phyloP scores from a whole-genome alignment of 1,140 invertebrate genomes.

The Geopemphigus sp. region DNA sequence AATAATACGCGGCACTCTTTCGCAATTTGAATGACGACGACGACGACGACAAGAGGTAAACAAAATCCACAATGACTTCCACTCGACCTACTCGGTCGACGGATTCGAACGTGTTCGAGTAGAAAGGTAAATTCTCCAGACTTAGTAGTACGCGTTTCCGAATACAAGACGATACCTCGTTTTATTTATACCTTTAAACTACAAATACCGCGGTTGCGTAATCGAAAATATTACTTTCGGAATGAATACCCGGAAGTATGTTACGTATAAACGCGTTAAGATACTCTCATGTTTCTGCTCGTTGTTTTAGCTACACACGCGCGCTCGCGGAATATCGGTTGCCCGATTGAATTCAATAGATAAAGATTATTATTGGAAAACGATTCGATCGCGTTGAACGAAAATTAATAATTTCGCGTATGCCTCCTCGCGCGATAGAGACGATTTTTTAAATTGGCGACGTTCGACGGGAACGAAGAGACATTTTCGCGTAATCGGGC shows the following conservation, averaged over 20 bases:
- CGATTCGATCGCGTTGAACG: too few relatives aligned
- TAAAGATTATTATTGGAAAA: too few relatives aligned
- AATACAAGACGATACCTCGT: not conserved
- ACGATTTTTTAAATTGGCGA: too few relatives aligned
- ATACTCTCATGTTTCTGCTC: too few relatives aligned
- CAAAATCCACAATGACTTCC: constrained; percentile 19
- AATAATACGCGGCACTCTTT: not conserved
- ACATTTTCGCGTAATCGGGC: too few relatives aligned
- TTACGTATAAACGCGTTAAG: not conserved
- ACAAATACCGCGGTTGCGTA: not conserved
- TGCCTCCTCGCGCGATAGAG: too few relatives aligned
- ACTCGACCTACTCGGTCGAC: constrained; percentile 19
- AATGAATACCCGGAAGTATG: not conserved
- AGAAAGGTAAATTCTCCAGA: constrained; percentile 11
- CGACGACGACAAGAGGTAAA: constrained; percentile 5
- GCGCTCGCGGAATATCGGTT: not conserved
- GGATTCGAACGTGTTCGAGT: constrained; percentile 27
- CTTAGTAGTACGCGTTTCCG: not conserved
- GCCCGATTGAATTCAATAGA: not conserved
- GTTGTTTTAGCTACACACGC: not conserved
- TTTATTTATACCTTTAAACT: not conserved
- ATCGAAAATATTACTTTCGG: not conserved
- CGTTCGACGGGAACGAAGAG: too few relatives aligned
- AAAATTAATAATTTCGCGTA: too few relatives aligned
- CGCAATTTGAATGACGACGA: constrained; percentile 25